Evolutionary conservation across 1,140 invertebrate genomes (phyloP), one percentile per base, ranked within the genome.

Genomic region (Rhizoglyphus robini): DNA sequence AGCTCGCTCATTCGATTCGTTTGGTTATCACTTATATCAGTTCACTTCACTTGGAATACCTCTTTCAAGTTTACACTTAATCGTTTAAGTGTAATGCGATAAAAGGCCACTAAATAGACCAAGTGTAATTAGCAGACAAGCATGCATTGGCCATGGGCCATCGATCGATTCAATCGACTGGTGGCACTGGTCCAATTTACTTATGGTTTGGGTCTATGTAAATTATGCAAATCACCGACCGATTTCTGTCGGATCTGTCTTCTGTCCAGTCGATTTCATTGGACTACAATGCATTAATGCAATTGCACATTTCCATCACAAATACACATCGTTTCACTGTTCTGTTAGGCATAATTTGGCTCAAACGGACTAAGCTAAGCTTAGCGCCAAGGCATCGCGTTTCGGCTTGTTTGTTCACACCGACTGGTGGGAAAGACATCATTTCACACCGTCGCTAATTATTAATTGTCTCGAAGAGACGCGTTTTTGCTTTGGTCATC

Each of bases 371-470:
- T n/a, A n/a, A n/a, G n/a, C n/a, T n/a, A n/a, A n/a, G n/a, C n/a
- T n/a, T n/a, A n/a, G n/a, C n/a, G n/a, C n/a, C n/a, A n/a, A n/a
- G n/a, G n/a, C n/a, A n/a, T n/a, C n/a, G n/a, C n/a, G n/a, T n/a
- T n/a, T n/a, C n/a, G n/a, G n/a, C n/a, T n/a, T n/a, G n/a, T n/a
- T n/a, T n/a, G n/a, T n/a, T n/a, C n/a, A n/a, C n/a, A n/a, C n/a
- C n/a, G n/a, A n/a, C 20, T 32, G 20, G 51, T 54, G 51, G 51
- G 51, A 54, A 54, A 54, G 51, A 54, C 23, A 8, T 54, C 23
- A 54, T 54, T 54, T 54, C 51, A 54, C 51, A 54, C 23, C 51
- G 51, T 8, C 51, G 8, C 51, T 54, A 54, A 54, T 54, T 54
- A 54, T 54, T 54, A 54, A 54, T 54, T 54, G 23, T 54, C 8